Base-by-base conservation (phyloP, 1,140 invertebrate genomes). In the Onthophagus taurus region DNA sequence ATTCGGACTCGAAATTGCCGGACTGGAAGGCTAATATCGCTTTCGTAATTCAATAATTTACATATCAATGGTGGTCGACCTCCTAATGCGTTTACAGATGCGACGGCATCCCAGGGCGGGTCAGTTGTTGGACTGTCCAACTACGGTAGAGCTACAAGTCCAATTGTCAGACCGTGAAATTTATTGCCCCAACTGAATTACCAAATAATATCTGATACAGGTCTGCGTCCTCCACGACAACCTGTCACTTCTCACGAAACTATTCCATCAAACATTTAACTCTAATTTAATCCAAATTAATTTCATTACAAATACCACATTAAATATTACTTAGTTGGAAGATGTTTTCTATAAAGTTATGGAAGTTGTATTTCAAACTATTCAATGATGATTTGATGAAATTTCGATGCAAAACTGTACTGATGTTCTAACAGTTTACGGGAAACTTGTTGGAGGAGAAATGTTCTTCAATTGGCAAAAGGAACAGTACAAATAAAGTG, bases 41-140 rank as follows among this genome's bases (percentile, higher is more conserved):
- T 37, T 23, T 8, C 4, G 35, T 21, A 37, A 37, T 37, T 21
- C 35, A 37, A 37, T 20, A 37, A 37, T 37, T 37, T 37, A 37
- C 35, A 37, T 37, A 37, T 37, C 35, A 37, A 37, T 37, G 18
- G 6, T 21, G 17, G 13, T 37, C 20, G 35, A 19, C 19, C n/a
- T 12, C 35, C 13, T 37, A 37, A 37, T 37, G 17, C 19, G 35
- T 37, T 37, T 37, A 37, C 35, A 19, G 19, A 14, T 21, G 11
- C 18, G 35, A 21, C 20, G 14, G 13, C 35, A 21, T 37, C 24
- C 19, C 20, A n/a, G n/a, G n/a, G n/a, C n/a, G n/a, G n/a, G n/a
- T n/a, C n/a, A n/a, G n/a, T n/a, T n/a, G n/a, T 37, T 37, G 35
- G 20, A 37, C 13, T 7, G 35, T 13, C 35, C 24, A 21, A 21